phyloP scores from a whole-genome alignment of 2,113 vertebrate species.

The Nematolebias whitei region DNA sequence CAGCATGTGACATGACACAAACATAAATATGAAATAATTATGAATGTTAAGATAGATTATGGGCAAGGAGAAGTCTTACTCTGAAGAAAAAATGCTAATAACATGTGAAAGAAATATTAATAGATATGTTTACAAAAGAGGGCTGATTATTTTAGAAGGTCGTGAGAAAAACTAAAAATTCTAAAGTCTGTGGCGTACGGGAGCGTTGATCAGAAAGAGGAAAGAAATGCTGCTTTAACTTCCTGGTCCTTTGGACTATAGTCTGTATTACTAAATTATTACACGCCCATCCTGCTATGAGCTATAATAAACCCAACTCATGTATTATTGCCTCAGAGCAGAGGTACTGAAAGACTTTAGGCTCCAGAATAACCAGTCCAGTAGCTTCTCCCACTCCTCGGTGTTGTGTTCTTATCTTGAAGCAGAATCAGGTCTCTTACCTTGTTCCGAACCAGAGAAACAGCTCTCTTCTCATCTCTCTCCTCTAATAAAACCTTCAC shows the following conservation, averaged over 20 bases:
- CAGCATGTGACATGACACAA: conserved; percentile 16
- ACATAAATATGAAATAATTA: conserved; percentile 13
- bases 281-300: not conserved
- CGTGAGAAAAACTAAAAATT: not conserved
- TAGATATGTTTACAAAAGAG: not conserved
- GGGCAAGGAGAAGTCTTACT: not conserved
- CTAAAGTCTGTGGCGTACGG: not conserved
- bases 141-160: not conserved
- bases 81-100: not conserved
- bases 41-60: not conserved
- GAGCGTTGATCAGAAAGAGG: not conserved
- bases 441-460: conserved; percentile 28
- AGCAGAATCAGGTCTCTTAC: conserved; percentile 46
- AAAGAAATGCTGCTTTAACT: not conserved
- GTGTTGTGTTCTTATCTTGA: not conserved
- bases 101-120: no score
- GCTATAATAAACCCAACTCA: not conserved
- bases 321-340: not conserved
- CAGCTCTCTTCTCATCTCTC: not conserved
- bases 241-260: conserved; percentile 1
- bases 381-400: no score
- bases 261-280: not conserved
- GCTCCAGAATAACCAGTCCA: conserved; percentile 5
- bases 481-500: conserved; percentile 25
- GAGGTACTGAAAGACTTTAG: not conserved